phyloP scores from a whole-genome alignment of 1,140 invertebrate genomes.

The Pachypeltis micranthus region DNA sequence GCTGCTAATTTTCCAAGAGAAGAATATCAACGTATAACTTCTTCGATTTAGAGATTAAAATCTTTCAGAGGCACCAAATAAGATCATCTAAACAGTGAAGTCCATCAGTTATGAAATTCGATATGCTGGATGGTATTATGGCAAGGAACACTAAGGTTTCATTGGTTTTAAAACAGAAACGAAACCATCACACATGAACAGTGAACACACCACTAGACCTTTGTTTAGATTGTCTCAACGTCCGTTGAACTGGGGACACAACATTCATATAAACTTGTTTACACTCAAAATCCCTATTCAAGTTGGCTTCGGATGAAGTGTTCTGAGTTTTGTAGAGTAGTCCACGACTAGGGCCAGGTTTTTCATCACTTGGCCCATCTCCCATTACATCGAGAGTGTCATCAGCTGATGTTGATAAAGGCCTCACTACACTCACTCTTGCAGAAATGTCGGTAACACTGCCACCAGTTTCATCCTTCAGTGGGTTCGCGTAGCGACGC shows the following conservation, averaged over 20 bases:
- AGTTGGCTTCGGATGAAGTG: slow-evolving; percentile 52
- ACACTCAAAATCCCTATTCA: slow-evolving; percentile 64
- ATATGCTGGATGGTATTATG: too few species aligned
- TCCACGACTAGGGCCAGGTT: slow-evolving; percentile 38
- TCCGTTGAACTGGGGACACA: slow-evolving; percentile 29
- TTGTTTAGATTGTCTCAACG: slow-evolving; percentile 24
- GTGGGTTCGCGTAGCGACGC: slow-evolving; percentile 50
- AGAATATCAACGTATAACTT: too few species aligned
- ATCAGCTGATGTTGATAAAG: slow-evolving; percentile 38
- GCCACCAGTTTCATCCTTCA: slow-evolving; percentile 37
- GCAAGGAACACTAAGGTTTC: too few species aligned
- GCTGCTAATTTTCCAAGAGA: too few species aligned
- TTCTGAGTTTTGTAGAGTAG: slow-evolving; percentile 60
- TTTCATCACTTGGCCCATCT: slow-evolving; percentile 38
- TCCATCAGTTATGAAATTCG: too few species aligned
- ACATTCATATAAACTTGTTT: slow-evolving; percentile 45
- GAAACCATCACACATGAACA: slow-evolving; percentile 28
- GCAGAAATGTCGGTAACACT: slow-evolving; percentile 26
- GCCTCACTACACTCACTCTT: slow-evolving; percentile 45
- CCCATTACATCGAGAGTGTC: slow-evolving; percentile 52
- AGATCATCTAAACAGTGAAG: too few species aligned
- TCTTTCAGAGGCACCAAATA: too few species aligned
- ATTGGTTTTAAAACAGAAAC: too few species aligned
- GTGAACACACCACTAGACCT: slow-evolving; percentile 26
- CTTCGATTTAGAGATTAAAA: too few species aligned